Conservation (phyloP, 2,888 invertebrate genomes). For the Lithosia quadra region DNA sequence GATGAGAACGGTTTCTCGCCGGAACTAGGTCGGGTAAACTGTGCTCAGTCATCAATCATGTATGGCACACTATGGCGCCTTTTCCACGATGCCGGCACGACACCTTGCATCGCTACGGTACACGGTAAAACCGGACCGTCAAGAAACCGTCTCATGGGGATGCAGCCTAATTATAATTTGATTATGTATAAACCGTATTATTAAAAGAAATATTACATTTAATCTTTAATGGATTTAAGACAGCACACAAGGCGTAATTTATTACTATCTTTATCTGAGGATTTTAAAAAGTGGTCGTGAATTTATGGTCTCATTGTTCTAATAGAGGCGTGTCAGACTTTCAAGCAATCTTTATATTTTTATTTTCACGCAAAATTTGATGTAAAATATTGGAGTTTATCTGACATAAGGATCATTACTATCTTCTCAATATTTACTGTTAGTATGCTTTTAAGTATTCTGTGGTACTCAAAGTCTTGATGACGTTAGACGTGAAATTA, state of each 20-base stretch:
- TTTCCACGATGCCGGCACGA: too few species aligned
- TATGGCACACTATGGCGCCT: too few species aligned
- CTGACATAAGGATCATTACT: background rate
- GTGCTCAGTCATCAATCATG: too few species aligned
- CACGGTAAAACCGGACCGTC: background rate
- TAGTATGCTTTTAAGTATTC: background rate
- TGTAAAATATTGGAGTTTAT: background rate
- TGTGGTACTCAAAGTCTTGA: background rate
- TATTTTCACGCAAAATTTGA: background rate
- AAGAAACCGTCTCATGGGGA: background rate
- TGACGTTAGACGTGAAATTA: background rate
- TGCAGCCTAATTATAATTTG: background rate
- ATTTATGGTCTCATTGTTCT: constrained; percentile 4
- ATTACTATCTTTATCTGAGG: background rate
- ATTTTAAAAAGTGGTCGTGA: constrained; percentile 2
- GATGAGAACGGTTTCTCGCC: background rate
- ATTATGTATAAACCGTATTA: background rate
- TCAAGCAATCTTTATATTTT: background rate
- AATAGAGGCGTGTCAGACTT: background rate
- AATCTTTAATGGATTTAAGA: constrained; percentile 3
- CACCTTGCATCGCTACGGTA: background rate
- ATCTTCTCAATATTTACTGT: background rate
- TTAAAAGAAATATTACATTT: constrained; percentile 4
- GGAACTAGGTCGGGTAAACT: background rate
- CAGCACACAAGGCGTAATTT: background rate